These are phyloP conservation scores for Alauda arvensis DNA, from an alignment of 2,797 vertebrate genomes.

Conservation along the genomic window DNA sequence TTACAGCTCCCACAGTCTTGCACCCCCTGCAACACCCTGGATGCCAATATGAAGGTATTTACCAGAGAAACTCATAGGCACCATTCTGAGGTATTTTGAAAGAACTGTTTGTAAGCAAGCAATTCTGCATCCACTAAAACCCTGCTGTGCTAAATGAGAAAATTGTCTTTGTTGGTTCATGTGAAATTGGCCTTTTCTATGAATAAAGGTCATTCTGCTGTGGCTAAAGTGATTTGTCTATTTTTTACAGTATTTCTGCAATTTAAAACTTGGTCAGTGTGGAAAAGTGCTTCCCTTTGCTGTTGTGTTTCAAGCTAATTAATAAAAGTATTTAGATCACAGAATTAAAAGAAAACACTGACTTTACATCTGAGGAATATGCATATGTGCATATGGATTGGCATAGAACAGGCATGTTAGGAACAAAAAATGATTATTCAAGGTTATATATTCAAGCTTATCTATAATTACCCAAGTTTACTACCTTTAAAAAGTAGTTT, in stretches of 20 bases:
- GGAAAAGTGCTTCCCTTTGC: neutral
- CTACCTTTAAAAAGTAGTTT: neutral
- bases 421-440: neutral
- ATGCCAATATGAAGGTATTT: neutral
- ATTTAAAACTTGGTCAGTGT: neutral
- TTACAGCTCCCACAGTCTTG: neutral
- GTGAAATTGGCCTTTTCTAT: neutral
- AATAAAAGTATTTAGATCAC: neutral
- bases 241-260: neutral
- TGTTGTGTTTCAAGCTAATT: neutral
- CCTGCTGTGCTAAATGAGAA: neutral
- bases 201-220: neutral
- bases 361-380: neutral
- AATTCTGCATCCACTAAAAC: neutral
- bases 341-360: neutral
- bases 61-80: neutral
- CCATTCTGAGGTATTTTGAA: constrained; percentile 5
- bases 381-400: neutral
- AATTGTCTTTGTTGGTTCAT: neutral
- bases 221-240: neutral
- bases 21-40: neutral
- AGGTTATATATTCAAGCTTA: neutral
- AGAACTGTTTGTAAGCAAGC: neutral
- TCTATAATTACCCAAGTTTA: neutral
- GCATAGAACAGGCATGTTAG: neutral